phyloP scores from a whole-genome alignment of 2,113 vertebrate species.

The Trichomycterus rosablanca region DNA sequence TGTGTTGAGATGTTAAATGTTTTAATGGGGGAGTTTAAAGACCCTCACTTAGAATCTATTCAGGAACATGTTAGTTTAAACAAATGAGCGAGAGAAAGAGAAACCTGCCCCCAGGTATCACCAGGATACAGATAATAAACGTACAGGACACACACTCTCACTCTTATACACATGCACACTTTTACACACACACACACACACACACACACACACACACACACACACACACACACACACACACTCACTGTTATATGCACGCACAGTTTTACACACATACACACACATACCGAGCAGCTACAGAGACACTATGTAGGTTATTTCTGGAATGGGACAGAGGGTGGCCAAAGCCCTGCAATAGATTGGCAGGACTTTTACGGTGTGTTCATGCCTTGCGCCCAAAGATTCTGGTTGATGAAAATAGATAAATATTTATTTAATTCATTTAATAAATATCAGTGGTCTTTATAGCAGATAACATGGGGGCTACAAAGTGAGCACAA shows the following conservation, averaged over 20 bases:
- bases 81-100: conserved; percentile 10
- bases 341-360: no score
- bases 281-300: not conserved
- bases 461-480: no score
- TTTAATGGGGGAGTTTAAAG: not conserved
- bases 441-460: no score
- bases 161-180: not conserved
- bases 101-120: conserved; percentile 1
- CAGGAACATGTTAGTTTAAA: conserved; percentile 13
- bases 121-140: conserved; percentile 31
- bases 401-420: no score
- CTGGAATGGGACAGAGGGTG: no score
- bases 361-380: no score
- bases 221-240: not conserved
- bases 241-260: no score
- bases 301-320: no score
- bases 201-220: conserved; percentile 1
- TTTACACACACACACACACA: not conserved
- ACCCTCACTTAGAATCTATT: not conserved
- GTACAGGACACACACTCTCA: not conserved
- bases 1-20: no score
- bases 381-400: no score
- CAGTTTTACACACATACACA: not conserved
- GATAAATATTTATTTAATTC: no score
- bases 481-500: no score